Evolutionary conservation across 2,113 vertebrate species (phyloP), one percentile per base, ranked within the genome.

Genomic region (Anguilla japonica): DNA sequence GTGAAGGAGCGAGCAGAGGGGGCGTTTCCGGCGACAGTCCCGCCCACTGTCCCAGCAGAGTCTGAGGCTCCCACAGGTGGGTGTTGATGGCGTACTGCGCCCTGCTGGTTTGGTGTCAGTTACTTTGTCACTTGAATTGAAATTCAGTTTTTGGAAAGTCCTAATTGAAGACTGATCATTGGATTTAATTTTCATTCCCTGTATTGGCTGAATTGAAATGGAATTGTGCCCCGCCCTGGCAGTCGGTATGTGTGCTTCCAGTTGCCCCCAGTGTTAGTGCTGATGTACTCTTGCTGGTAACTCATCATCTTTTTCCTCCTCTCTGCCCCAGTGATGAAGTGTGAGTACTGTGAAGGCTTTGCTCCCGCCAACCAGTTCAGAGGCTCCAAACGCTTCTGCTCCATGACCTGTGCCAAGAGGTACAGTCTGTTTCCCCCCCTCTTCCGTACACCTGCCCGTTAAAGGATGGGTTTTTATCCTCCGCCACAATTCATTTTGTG

Each of bases 371-470:
- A 92, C 85, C 97, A 98, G 91, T 99, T 99, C 88, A 97, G 97
- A 56, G 97, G 98, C 85, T 98, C 98, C 60, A 99, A 99, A 94
- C 96, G 98, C 85, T 99, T 99, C 92, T 99, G 98, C 91, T 97
- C 98, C 84, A 97, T 99, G 93, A 97, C 97, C 8, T 99, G 98
- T 67, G 98, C 98, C 56, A 99, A 99, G 94, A 99, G 98, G 98
- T 99, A 96, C 83, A 71, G 41, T 57, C n/a, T 0, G 50, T 22
- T 39, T 40, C 34, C 40, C 13, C 1, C 39, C 20, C 16, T 75
- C 71, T 9, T 7, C 9, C 13, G 34, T 34, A 75, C n/a, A 4
- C n/a, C 41, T 39, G 43, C 1, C 29, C 6, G 11, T 75, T 4
- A n/a, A 34, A 5, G 6, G 16, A 13, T 8, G 63, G 63, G 20